Evolutionary conservation across 2,797 vertebrate species (phyloP).

Genomic region (Pampus argenteus): DNA sequence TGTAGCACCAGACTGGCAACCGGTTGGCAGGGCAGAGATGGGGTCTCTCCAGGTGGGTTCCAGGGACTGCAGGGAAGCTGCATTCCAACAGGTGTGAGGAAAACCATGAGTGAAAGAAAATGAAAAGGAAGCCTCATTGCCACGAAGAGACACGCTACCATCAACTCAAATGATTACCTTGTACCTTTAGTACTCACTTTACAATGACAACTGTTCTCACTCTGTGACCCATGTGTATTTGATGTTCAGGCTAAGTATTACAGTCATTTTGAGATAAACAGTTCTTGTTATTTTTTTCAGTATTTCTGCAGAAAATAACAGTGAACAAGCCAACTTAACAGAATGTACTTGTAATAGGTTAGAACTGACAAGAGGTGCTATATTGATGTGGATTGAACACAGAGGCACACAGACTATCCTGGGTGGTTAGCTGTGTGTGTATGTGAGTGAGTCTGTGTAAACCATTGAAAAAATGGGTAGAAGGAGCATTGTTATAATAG

Average conservation of each 20-base stretch:
- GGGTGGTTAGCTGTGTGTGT: too few species aligned
- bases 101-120: not conserved
- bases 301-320: too few species aligned
- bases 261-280: not conserved
- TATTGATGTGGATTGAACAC: too few species aligned
- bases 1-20: slow-evolving; percentile 70
- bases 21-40: slow-evolving; percentile 28
- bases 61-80: not conserved
- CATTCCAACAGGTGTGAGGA: not conserved
- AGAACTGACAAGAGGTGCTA: too few species aligned
- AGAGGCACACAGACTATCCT: too few species aligned
- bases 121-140: not conserved
- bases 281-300: too few species aligned
- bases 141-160: not conserved
- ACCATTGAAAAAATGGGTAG: not conserved
- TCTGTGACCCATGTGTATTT: not conserved
- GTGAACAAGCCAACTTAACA: too few species aligned
- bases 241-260: not conserved
- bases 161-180: not conserved
- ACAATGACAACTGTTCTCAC: not conserved
- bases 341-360: too few species aligned
- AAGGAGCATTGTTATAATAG: not conserved
- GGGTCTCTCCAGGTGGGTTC: slow-evolving; percentile 46
- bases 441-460: not conserved
- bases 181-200: not conserved